Base-by-base conservation (phyloP, 2,797 vertebrate species). In the Fratercula arctica region DNA sequence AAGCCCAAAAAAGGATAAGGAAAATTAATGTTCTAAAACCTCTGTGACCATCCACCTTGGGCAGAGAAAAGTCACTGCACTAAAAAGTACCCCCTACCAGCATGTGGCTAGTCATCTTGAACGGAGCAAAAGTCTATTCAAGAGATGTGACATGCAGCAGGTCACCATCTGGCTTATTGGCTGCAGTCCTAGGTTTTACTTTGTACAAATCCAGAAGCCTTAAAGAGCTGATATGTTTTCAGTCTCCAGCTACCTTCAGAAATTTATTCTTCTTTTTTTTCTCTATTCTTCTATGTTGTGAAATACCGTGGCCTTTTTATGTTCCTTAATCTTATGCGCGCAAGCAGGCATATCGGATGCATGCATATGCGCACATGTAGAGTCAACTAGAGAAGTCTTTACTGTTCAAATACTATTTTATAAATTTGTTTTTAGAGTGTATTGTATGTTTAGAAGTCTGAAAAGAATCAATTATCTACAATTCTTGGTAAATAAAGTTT, bases 161-260 rank as follows among this genome's bases (percentile, higher is more conserved):
- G 88, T 81, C 66, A 41, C 87, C 92, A 84, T 78, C 76, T 93
- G 82, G 56, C 46, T 80, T 75, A 46, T n/a, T 91, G 96, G 69
- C 79, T 80, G 24, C 64, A 84, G 1, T 85, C 63, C 70, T 85
- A 28, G 15, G 5, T 68, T 90, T 82, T 67, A 48, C 60, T 82
- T 83, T 64, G 18, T 50, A 46, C 1, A 2, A 53, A 74, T 82
- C 56, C 75, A 75, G 67, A 90, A 74, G 29, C 31, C 48, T 85
- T 56, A 82, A 87, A 53, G 50, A 89, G 33, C 23, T 82, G 16
- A 14, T 67, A 14, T 14, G 7, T 89, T 83, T 75, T 77, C 78
- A 92, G 54, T 57, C 31, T 85, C n/a, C 74, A 70, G 7, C 21
- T 90, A 25, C 78, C 63, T 90, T 77, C 48, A 92, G 39, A 61